Evolutionary conservation across 2,888 invertebrate species (phyloP).

Genomic region (Limnephilus rhombicus): DNA sequence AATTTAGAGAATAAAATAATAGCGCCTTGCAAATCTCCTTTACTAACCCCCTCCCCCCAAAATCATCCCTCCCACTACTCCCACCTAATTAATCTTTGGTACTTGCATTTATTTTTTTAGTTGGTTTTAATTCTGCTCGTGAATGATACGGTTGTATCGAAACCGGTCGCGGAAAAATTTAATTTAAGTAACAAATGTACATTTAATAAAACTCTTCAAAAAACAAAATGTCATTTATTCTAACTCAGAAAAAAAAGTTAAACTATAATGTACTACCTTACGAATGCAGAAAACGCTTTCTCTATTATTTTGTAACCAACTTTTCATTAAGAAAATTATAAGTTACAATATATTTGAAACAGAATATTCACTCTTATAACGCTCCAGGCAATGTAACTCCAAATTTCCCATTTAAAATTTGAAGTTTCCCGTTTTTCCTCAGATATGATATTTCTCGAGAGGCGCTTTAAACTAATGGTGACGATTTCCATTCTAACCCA

Average conservation of each 20-base stretch:
- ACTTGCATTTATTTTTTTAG: too few relatives aligned
- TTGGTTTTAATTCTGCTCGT: too few relatives aligned
- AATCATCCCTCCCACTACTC: too few relatives aligned
- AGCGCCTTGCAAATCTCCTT: too few relatives aligned
- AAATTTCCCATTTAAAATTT: neutral
- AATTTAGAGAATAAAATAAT: too few relatives aligned
- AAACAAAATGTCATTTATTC: too few relatives aligned
- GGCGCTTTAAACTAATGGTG: constrained; percentile 29
- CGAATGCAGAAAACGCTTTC: neutral
- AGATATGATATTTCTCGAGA: constrained; percentile 7
- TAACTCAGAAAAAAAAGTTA: neutral
- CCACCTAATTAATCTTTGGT: too few relatives aligned
- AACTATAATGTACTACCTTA: neutral
- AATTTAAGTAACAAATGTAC: too few relatives aligned
- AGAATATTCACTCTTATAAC: constrained; percentile 4
- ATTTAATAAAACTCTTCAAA: too few relatives aligned
- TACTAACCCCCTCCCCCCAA: too few relatives aligned
- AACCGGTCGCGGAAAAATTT: too few relatives aligned
- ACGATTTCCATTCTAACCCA: constrained; percentile 20
- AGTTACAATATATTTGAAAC: neutral
- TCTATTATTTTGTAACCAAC: neutral
- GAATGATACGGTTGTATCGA: too few relatives aligned
- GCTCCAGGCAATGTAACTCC: constrained; percentile 10
- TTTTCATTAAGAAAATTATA: neutral
- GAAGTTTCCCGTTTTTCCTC: constrained; percentile 4